Conservation (phyloP, 2,797 vertebrate genomes). For the Nannoperca australis region DNA sequence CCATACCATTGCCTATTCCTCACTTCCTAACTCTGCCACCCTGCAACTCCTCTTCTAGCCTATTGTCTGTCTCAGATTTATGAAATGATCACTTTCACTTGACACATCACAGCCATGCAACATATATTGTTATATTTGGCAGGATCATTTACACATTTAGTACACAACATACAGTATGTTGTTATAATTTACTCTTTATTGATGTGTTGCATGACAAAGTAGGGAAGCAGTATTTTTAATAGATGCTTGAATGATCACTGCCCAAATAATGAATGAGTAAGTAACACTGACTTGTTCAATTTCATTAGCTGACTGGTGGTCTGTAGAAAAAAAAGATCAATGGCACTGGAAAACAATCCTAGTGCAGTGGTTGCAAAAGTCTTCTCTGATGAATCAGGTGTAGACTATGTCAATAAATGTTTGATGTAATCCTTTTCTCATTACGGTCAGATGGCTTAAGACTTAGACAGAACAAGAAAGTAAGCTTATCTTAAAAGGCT, state of each 20-base stretch:
- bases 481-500: background rate
- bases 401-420: background rate
- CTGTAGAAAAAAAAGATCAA: background rate
- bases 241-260: background rate
- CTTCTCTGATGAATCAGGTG: background rate
- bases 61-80: background rate
- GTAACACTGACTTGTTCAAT: background rate
- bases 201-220: background rate
- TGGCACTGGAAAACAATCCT: background rate
- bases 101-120: background rate
- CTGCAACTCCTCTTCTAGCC: background rate
- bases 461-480: background rate
- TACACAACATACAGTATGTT: background rate
- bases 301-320: background rate
- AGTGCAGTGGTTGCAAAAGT: background rate
- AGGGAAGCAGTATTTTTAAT: background rate
- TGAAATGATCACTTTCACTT: background rate
- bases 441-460: background rate
- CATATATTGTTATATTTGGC: background rate
- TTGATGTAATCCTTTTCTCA: background rate
- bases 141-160: conserved; percentile 1
- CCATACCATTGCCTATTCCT: background rate
- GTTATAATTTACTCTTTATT: background rate
- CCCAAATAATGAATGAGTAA: background rate
- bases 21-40: background rate